These are phyloP conservation scores for Yasuhikotakia modesta DNA, from an alignment of 2,797 vertebrate genomes.

Conservation along the genomic window DNA sequence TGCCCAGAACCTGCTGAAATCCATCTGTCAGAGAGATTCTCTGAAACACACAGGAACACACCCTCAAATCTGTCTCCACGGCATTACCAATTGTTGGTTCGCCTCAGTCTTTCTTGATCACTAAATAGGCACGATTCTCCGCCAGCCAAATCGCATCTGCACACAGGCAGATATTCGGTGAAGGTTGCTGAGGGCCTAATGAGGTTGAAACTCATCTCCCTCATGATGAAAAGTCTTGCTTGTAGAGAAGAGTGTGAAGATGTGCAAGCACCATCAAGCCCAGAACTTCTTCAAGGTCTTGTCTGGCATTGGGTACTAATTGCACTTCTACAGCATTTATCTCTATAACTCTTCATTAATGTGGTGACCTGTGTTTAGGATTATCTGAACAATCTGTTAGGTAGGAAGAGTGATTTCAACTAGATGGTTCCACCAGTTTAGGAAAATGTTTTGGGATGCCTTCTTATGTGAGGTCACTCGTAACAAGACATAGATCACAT, in stretches of 20 bases:
- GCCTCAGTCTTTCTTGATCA: conserved; percentile 39
- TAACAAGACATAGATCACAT: no score
- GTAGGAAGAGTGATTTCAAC: neutral
- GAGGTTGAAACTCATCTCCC: conserved; percentile 38
- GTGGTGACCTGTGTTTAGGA: neutral
- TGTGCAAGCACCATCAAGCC: conserved; percentile 10
- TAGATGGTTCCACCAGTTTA: neutral
- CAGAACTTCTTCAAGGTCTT: conserved; percentile 1
- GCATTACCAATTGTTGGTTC: conserved; percentile 34
- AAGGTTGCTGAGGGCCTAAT: conserved; percentile 30
- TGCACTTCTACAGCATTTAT: neutral
- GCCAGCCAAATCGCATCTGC: conserved; percentile 33
- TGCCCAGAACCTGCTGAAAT: conserved; percentile 29
- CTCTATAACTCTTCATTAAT: conserved; percentile 2
- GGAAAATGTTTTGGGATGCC: neutral
- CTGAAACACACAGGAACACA: conserved; percentile 27
- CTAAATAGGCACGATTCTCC: conserved; percentile 25
- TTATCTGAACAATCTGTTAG: neutral
- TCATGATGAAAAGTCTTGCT: neutral
- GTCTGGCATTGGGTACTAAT: conserved; percentile 1
- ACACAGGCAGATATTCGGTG: conserved; percentile 29
- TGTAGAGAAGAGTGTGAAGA: conserved; percentile 21
- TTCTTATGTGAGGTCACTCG: neutral
- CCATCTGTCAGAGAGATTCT: conserved; percentile 45
- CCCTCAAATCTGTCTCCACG: conserved; percentile 29